phyloP scores from a whole-genome alignment of 2,113 vertebrate species.

The Zingel zingel region DNA sequence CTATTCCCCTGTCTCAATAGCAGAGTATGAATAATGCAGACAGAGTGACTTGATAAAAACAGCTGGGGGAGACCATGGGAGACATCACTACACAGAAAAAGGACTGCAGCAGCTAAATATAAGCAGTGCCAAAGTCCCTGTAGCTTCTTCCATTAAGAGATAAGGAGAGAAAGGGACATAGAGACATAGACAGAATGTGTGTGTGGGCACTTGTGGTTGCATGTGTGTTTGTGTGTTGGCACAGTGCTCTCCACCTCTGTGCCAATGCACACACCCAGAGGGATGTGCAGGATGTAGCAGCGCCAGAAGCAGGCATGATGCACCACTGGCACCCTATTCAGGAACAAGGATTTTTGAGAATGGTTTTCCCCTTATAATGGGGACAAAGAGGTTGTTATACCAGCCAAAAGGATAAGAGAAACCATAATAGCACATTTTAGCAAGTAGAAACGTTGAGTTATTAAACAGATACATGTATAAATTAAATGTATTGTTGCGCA shows the following conservation, averaged over 20 bases:
- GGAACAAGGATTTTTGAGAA: slow-evolving; percentile 1
- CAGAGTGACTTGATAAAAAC: slow-evolving; percentile 74
- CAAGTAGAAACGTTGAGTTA: neutral
- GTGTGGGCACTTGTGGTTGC: neutral
- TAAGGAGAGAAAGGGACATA: neutral
- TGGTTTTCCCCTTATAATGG: neutral
- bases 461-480: neutral
- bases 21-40: slow-evolving; percentile 81
- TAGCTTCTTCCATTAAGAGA: slow-evolving; percentile 28
- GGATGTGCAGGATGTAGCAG: slow-evolving; percentile 30
- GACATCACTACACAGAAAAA: slow-evolving; percentile 54
- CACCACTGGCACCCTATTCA: neutral
- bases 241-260: slow-evolving; percentile 8
- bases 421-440: neutral
- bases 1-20: slow-evolving; percentile 70
- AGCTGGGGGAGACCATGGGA: slow-evolving; percentile 70
- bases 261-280: slow-evolving; percentile 29
- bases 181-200: neutral
- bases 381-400: neutral
- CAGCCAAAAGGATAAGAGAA: neutral
- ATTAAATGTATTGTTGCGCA: no score
- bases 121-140: slow-evolving; percentile 30
- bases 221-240: slow-evolving; percentile 7
- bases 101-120: slow-evolving; percentile 66
- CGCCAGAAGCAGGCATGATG: slow-evolving; percentile 6